phyloP scores from a whole-genome alignment of 2,113 vertebrate species.

The Ceyx melanurus region DNA sequence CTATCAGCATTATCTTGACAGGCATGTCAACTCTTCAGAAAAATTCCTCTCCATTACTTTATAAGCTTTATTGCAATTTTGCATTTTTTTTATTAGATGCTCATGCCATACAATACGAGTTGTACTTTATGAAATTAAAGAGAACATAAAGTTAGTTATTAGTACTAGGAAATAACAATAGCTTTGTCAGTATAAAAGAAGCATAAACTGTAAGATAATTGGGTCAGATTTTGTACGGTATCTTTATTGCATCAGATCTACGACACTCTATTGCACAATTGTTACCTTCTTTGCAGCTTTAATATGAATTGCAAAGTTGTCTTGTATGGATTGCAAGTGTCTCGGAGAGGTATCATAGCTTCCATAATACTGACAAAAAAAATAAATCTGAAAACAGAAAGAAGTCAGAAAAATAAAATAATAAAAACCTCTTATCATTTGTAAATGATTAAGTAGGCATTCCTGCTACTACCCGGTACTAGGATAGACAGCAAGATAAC shows the following conservation, averaged over 20 bases:
- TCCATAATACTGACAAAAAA: not conserved
- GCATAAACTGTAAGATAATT: not conserved
- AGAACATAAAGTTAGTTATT: not conserved
- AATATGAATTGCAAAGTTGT: not conserved
- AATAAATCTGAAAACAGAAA: not conserved
- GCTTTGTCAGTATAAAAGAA: not conserved
- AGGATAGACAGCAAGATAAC: conserved; percentile 15
- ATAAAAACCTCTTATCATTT: conserved; percentile 5
- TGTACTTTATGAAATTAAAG: conserved; percentile 18
- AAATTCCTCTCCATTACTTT: not conserved
- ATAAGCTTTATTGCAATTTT: conserved; percentile 15
- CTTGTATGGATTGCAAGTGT: not conserved
- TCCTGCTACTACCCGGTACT: not conserved
- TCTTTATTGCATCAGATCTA: conserved; percentile 23
- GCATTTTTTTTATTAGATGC: not conserved
- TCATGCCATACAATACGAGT: not conserved
- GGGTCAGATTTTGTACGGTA: conserved; percentile 21
- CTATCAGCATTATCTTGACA: conserved; percentile 52
- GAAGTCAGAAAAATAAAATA: conserved; percentile 6
- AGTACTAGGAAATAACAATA: conserved; percentile 11
- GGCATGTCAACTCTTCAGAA: conserved; percentile 40
- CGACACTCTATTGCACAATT: not conserved
- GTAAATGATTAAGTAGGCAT: conserved; percentile 31
- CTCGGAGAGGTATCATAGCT: conserved; percentile 29
- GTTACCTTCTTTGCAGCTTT: conserved; percentile 27